Percentiles rank a stretch among this genome's conserved stretches.
Evolutionary conservation across 2,888 invertebrate species (phyloP).

Genomic region (Tupiocoris notatus): DNA sequence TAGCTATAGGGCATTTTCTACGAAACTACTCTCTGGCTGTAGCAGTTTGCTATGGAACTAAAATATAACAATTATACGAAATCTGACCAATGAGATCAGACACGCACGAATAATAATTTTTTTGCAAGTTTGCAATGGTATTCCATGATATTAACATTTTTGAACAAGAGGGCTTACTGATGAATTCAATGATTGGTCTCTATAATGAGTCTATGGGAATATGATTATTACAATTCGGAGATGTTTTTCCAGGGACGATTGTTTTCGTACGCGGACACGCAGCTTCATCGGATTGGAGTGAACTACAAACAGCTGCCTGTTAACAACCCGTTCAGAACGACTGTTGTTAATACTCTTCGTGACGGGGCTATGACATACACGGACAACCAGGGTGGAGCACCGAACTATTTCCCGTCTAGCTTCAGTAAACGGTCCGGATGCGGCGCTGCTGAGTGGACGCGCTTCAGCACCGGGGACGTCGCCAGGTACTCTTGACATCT

Average conservation of each 20-base stretch:
- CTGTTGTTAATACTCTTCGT: slow-evolving; percentile 72
- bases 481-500: slow-evolving; percentile 57
- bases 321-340: slow-evolving; percentile 71
- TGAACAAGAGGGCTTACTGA: too few species aligned
- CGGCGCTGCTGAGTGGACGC: slow-evolving; percentile 63
- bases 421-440: slow-evolving; percentile 79
- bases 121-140: too few species aligned
- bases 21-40: too few species aligned
- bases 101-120: too few species aligned
- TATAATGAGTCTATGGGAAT: too few species aligned
- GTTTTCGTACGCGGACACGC: slow-evolving; percentile 88
- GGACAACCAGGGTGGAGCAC: slow-evolving; percentile 80
- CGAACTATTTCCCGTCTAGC: slow-evolving; percentile 96
- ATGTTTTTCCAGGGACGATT: slow-evolving; percentile 72
- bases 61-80: too few species aligned
- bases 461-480: slow-evolving; percentile 70
- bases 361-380: slow-evolving; percentile 75
- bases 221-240: neutral
- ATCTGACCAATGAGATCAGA: too few species aligned
- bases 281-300: slow-evolving; percentile 83
- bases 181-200: too few species aligned
- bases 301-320: slow-evolving; percentile 92
- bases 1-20: too few species aligned
- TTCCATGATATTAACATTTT: too few species aligned
- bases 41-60: too few species aligned